A percentile compares a stretch with the other conserved stretches of the same genome.
Conservation (phyloP, 2,113 vertebrate genomes). For the Smithornis capensis region DNA sequence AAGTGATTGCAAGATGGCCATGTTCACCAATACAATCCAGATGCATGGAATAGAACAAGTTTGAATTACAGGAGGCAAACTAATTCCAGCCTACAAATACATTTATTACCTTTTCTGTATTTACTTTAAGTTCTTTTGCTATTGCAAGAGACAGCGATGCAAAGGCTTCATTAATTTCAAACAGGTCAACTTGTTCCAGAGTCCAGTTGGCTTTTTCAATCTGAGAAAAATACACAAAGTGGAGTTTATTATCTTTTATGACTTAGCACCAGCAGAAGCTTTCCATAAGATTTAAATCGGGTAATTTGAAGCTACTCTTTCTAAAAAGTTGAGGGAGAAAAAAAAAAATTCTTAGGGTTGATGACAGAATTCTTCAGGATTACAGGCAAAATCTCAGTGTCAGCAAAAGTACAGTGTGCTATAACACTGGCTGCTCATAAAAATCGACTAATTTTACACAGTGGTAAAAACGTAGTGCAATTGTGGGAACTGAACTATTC, state of each 20-base stretch:
- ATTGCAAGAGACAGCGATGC: slow-evolving; percentile 84
- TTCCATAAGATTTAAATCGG: accelerated
- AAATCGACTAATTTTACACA: neutral
- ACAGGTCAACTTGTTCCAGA: slow-evolving; percentile 87
- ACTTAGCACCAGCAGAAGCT: neutral
- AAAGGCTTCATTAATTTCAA: slow-evolving; percentile 97
- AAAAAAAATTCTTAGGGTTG: accelerated
- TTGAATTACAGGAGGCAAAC: neutral
- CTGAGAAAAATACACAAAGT: slow-evolving; percentile 58
- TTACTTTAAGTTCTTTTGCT: slow-evolving; percentile 86
- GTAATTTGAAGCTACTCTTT: neutral
- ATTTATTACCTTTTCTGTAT: slow-evolving; percentile 84
- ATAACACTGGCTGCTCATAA: neutral
- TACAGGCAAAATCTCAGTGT: neutral
- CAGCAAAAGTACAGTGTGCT: neutral
- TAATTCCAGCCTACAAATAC: neutral
- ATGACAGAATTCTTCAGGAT: neutral
- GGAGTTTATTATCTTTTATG: neutral
- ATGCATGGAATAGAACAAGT: neutral
- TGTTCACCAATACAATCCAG: neutral
- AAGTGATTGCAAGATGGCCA: neutral
- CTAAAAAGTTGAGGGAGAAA: neutral
- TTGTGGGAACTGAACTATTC: neutral
- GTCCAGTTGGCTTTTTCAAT: slow-evolving; percentile 90
- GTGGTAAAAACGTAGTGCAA: neutral